Evolutionary conservation across 2,888 invertebrate genomes (phyloP).

Genomic region (Arctia plantaginis): DNA sequence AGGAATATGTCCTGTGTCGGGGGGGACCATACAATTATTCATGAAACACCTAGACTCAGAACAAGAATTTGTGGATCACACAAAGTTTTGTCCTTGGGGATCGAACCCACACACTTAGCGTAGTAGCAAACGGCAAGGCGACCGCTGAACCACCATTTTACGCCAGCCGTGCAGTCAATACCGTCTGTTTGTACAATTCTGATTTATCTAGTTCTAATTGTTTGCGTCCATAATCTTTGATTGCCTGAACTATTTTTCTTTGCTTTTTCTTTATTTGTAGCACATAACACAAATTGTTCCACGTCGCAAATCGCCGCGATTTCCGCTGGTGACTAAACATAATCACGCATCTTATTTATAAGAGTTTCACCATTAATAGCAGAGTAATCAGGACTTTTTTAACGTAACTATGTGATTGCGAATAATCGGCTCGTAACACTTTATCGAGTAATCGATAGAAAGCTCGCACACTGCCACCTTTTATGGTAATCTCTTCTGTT

Average conservation of each 20-base stretch:
- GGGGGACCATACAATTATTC: no score
- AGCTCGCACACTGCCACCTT: slow-evolving; percentile 32
- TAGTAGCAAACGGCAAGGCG: no score
- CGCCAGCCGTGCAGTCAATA: no score
- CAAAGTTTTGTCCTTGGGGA: no score
- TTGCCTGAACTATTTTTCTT: neutral
- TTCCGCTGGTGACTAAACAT: slow-evolving; percentile 44
- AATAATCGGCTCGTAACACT: slow-evolving; percentile 48
- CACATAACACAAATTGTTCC: neutral
- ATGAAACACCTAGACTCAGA: no score
- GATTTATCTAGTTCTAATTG: no score
- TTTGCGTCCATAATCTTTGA: neutral
- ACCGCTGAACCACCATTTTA: no score
- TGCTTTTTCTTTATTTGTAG: neutral
- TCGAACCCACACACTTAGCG: no score
- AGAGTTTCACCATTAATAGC: slow-evolving; percentile 49
- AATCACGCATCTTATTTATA: slow-evolving; percentile 37
- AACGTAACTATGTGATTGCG: slow-evolving; percentile 39
- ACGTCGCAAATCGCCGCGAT: slow-evolving; percentile 15
- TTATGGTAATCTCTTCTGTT: slow-evolving; percentile 15
- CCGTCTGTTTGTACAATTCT: no score
- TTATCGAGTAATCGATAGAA: slow-evolving; percentile 41
- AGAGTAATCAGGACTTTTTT: slow-evolving; percentile 46
- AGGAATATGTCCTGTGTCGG: no score
- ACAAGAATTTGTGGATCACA: no score